Evolutionary conservation across 2,113 vertebrate genomes (phyloP).

Genomic region (Euleptes europaea): DNA sequence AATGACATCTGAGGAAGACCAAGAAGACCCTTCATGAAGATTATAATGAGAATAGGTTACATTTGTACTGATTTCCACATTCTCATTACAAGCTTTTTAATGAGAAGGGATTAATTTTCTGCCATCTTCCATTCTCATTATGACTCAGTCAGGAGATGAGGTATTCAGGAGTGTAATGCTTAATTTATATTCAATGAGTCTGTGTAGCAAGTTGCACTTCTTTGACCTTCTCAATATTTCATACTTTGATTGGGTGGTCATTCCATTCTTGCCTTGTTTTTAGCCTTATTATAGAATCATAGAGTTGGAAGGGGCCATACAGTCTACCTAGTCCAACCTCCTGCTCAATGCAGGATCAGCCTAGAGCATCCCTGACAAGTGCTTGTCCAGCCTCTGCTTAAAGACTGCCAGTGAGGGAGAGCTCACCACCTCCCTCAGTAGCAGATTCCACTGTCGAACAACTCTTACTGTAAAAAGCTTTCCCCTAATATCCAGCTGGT

Average conservation of each 20-base stretch:
- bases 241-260: conserved; percentile 58
- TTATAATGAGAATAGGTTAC: conserved; percentile 49
- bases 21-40: conserved; percentile 45
- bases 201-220: conserved; percentile 42
- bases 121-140: conserved; percentile 67
- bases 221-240: conserved; percentile 68
- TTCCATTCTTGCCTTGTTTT: conserved; percentile 59
- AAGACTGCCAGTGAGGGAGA: too few relatives aligned
- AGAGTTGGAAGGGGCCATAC: too few relatives aligned
- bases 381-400: too few relatives aligned
- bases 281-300: conserved; percentile 31
- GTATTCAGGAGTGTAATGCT: conserved; percentile 60
- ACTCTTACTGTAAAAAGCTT: too few relatives aligned
- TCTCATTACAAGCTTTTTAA: conserved; percentile 67
- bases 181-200: conserved; percentile 70
- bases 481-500: too few relatives aligned
- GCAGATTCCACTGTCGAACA: too few relatives aligned
- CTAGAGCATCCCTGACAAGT: too few relatives aligned
- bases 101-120: conserved; percentile 70
- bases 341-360: too few relatives aligned
- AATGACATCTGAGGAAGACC: conserved; percentile 41
- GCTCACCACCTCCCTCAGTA: too few relatives aligned
- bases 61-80: conserved; percentile 48
- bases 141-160: conserved; percentile 55
- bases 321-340: too few relatives aligned